Evolutionary conservation across 2,113 vertebrate genomes (phyloP), one percentile per base, ranked within the genome.

Genomic region (Mellivora capensis): DNA sequence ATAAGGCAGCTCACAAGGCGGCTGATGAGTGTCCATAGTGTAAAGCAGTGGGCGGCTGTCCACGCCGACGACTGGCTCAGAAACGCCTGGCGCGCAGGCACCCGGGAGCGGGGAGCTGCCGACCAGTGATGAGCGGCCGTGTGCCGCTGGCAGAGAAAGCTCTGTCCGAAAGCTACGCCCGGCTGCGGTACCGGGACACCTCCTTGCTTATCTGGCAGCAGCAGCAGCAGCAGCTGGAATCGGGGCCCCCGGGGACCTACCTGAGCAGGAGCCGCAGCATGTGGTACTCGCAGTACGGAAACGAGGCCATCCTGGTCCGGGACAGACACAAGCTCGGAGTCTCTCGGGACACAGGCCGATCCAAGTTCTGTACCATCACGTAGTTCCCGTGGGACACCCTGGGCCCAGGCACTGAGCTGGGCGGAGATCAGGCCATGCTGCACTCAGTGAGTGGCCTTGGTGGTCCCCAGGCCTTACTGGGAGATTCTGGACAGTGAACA

Each of bases 181-280:
- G 99, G 25, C 98, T 99, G 7, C 98, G 99, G 12, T 99, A 99
- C 99, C 74, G 98, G 34, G 99, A 99, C 99, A 99, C 99, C 0
- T 99, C 99, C 0, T 95, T 99, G 97, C 98, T 99, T 69, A 98
- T 99, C 97, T 99, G 99, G 99, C 99, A 99, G 96, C 99, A 99
- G 98, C 99, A 99, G 98, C 99, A 99, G 98, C 98, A 98, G 97
- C 97, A 99, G 4, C 74, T 99, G 96, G 98, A 99, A 92, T 96
- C 95, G 0, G 98, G 97, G 0, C 99, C 99, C 0, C 99, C 99
- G 0, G 96, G 98, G 74, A 99, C 99, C 0, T 99, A 99, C 98
- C 99, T 99, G 97, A 99, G 97, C 98, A 98, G 99, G 67, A 99
- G 99, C 87, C 99, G 99, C 54, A 99, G 99, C 11, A 98, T 99